Evolutionary conservation across 1,140 invertebrate species (phyloP).

Genomic region (Apolygus lucorum): DNA sequence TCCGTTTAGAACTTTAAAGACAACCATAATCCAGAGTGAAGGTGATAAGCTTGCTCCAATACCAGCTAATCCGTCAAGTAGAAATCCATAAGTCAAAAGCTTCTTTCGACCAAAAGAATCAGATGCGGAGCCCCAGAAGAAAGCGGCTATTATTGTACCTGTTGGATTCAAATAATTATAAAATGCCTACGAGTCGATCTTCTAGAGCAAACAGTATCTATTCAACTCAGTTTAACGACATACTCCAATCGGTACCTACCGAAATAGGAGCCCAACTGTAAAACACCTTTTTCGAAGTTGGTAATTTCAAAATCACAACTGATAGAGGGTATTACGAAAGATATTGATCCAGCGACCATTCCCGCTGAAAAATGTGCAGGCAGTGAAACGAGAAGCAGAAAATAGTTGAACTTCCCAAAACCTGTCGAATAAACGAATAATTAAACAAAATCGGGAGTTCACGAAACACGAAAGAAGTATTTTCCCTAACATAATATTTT

Average conservation of each 20-base stretch:
- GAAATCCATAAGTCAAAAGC: constrained; percentile 59
- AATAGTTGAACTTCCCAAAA: constrained; percentile 56
- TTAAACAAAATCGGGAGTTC: no score
- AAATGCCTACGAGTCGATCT: no score
- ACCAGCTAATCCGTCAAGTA: constrained; percentile 58
- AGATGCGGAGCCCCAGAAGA: constrained; percentile 71
- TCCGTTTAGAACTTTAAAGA: constrained; percentile 56
- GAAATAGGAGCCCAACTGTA: constrained; percentile 55
- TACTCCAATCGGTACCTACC: no score
- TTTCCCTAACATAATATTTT: no score
- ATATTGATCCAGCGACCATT: constrained; percentile 54
- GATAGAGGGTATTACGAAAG: constrained; percentile 58
- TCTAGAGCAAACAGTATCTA: no score
- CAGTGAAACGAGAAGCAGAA: constrained; percentile 50
- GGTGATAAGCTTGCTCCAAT: constrained; percentile 41
- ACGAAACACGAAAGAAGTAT: no score
- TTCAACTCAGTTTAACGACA: no score
- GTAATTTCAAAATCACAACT: constrained; percentile 59
- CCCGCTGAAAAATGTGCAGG: constrained; percentile 53
- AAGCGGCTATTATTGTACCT: constrained; percentile 74
- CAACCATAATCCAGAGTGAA: constrained; percentile 55
- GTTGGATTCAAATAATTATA: no score
- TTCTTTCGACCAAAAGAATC: constrained; percentile 63
- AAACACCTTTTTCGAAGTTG: constrained; percentile 54
- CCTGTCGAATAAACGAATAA: no score